Conservation (phyloP, 2,797 vertebrate genomes). For the Naso thynnoides region DNA sequence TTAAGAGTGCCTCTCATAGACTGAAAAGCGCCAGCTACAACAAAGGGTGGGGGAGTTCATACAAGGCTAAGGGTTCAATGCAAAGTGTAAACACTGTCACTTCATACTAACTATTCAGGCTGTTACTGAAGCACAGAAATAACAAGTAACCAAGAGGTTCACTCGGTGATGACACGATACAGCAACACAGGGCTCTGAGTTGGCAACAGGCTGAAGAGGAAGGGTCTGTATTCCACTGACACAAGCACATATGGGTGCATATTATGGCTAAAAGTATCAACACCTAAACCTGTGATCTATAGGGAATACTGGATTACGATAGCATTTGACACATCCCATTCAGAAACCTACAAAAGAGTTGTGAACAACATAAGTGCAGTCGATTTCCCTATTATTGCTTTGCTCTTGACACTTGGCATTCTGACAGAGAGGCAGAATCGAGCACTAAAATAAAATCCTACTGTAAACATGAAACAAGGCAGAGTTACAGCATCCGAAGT, state of each 20-base stretch:
- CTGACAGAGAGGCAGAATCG: conserved; percentile 40
- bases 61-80: conserved; percentile 32
- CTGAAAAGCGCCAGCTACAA: conserved; percentile 9
- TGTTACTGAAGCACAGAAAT: conserved; percentile 43
- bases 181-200: conserved; percentile 32
- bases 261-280: conserved; percentile 28
- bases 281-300: conserved; percentile 12
- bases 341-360: conserved; percentile 12
- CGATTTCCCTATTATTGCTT: conserved; percentile 51
- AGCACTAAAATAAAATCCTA: conserved; percentile 6
- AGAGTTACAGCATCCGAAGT: conserved; percentile 39
- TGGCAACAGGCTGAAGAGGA: conserved; percentile 32
- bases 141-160: conserved; percentile 39
- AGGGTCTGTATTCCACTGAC: conserved; percentile 21
- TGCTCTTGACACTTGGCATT: conserved; percentile 44
- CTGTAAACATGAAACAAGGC: conserved; percentile 67
- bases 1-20: conserved; percentile 21
- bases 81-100: conserved; percentile 41
- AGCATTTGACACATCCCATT: conserved; percentile 15
- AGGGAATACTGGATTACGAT: conserved; percentile 2
- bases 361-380: conserved; percentile 20
- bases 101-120: conserved; percentile 21
- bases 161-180: conserved; percentile 42
- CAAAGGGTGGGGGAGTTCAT: conserved; percentile 21
- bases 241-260: neutral